Conservation (phyloP, 2,888 invertebrate species). For the Campaea margaritaria region DNA sequence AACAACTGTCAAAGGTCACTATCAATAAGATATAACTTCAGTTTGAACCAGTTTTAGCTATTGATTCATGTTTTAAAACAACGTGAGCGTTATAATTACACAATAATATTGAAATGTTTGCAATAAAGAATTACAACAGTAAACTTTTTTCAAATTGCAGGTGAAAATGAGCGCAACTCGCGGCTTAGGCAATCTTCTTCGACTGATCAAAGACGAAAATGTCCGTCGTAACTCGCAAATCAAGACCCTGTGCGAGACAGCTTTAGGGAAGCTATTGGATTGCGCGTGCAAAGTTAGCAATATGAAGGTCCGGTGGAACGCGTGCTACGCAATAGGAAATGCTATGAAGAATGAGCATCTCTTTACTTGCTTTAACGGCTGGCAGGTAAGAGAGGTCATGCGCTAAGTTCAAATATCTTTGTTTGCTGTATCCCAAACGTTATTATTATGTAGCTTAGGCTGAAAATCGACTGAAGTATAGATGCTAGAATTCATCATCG, state of each 20-base stretch:
- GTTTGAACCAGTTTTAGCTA: slow-evolving; percentile 19
- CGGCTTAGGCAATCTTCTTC: slow-evolving; percentile 91
- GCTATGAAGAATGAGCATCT: slow-evolving; percentile 88
- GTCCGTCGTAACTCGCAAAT: slow-evolving; percentile 77
- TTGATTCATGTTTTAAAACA: slow-evolving; percentile 17
- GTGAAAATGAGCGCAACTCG: slow-evolving; percentile 91
- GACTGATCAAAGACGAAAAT: slow-evolving; percentile 84
- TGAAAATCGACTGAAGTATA: no score
- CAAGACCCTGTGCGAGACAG: slow-evolving; percentile 82
- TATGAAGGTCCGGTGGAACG: slow-evolving; percentile 97
- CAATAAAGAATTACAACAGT: no score
- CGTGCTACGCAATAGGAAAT: slow-evolving; percentile 94
- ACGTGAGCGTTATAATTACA: neutral
- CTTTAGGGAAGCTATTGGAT: slow-evolving; percentile 88
- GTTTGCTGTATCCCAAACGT: no score
- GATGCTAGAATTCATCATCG: no score
- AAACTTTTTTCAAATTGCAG: slow-evolving; percentile 49
- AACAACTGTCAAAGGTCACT: slow-evolving; percentile 16
- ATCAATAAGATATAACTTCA: slow-evolving; percentile 2
- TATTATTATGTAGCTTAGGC: no score
- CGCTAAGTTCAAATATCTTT: no score
- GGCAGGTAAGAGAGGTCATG: slow-evolving; percentile 82
- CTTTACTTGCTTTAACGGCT: slow-evolving; percentile 74
- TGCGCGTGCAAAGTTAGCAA: slow-evolving; percentile 89
- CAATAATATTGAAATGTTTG: slow-evolving; percentile 3